phyloP scores from a whole-genome alignment of 2,888 invertebrate genomes.

The Microdon myrmicae region DNA sequence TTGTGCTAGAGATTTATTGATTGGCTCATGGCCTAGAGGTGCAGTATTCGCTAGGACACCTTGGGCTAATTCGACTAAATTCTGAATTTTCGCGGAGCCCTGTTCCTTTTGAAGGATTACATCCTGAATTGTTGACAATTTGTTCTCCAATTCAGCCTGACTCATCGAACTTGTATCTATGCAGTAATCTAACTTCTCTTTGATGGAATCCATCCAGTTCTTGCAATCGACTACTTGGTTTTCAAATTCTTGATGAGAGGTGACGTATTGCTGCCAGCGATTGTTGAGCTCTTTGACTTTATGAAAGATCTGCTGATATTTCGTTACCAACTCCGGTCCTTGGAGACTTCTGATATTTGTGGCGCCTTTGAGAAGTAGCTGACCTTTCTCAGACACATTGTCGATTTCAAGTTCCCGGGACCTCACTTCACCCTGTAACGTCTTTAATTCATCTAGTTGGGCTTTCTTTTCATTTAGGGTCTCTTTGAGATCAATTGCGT shows the following conservation, averaged over 20 bases:
- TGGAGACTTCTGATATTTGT: constrained; percentile 81
- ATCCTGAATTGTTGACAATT: constrained; percentile 86
- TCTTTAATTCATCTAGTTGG: constrained; percentile 82
- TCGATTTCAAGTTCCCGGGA: constrained; percentile 94
- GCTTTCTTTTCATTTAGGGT: constrained; percentile 84
- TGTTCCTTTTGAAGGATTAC: constrained; percentile 91
- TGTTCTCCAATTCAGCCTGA: constrained; percentile 86
- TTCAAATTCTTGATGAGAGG: constrained; percentile 87
- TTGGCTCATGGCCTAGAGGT: constrained; percentile 84
- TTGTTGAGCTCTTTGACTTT: constrained; percentile 91
- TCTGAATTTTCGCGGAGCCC: constrained; percentile 88
- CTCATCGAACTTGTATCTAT: constrained; percentile 83
- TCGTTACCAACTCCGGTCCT: constrained; percentile 89
- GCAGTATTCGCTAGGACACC: constrained; percentile 91
- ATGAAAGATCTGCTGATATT: constrained; percentile 89
- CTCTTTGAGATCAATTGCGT: constrained; percentile 86
- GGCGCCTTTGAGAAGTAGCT: constrained; percentile 80
- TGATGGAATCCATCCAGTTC: constrained; percentile 85
- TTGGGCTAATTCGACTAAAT: constrained; percentile 90
- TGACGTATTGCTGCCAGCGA: constrained; percentile 93
- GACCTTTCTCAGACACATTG: constrained; percentile 89
- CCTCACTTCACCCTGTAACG: constrained; percentile 86
- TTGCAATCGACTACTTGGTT: constrained; percentile 81
- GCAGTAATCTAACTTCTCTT: constrained; percentile 86
- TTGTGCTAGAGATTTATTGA: constrained; percentile 83